Conservation (phyloP, 2,113 vertebrate genomes). For the Hippocampus abdominalis region DNA sequence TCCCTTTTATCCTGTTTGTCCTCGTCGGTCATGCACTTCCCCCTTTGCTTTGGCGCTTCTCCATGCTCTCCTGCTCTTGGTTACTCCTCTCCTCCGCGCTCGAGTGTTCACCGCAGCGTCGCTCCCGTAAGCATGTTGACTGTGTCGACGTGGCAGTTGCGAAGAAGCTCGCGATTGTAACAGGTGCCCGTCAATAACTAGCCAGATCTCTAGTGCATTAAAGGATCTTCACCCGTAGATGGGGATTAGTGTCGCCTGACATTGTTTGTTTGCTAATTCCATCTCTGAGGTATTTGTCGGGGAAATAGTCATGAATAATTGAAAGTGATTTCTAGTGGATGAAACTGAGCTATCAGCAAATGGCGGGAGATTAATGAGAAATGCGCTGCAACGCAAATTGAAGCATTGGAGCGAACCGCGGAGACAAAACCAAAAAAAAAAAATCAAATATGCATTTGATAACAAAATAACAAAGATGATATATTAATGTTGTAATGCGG, state of each 20-base stretch:
- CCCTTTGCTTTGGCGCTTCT: constrained; percentile 17
- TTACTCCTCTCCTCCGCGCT: constrained; percentile 29
- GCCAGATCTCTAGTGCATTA: constrained; percentile 71
- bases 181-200: constrained; percentile 71
- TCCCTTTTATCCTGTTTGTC: constrained; percentile 47
- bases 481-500: neutral
- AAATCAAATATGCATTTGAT: constrained; percentile 52
- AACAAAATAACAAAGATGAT: constrained; percentile 27
- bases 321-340: constrained; percentile 69
- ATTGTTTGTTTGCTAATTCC: constrained; percentile 77
- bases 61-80: constrained; percentile 30
- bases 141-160: constrained; percentile 69
- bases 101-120: constrained; percentile 33
- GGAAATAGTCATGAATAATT: constrained; percentile 76
- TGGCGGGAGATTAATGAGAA: constrained; percentile 69
- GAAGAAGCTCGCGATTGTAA: constrained; percentile 67
- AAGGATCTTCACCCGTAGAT: constrained; percentile 68
- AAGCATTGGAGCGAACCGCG: constrained; percentile 46
- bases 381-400: constrained; percentile 36
- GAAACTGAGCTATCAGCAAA: constrained; percentile 64
- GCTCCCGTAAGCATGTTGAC: constrained; percentile 64
- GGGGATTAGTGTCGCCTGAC: constrained; percentile 72
- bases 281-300: constrained; percentile 71
- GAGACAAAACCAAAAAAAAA: constrained; percentile 36
- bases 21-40: constrained; percentile 22